Evolutionary conservation across 2,113 vertebrate genomes (phyloP).

Genomic region (Thinocorus orbignyianus): DNA sequence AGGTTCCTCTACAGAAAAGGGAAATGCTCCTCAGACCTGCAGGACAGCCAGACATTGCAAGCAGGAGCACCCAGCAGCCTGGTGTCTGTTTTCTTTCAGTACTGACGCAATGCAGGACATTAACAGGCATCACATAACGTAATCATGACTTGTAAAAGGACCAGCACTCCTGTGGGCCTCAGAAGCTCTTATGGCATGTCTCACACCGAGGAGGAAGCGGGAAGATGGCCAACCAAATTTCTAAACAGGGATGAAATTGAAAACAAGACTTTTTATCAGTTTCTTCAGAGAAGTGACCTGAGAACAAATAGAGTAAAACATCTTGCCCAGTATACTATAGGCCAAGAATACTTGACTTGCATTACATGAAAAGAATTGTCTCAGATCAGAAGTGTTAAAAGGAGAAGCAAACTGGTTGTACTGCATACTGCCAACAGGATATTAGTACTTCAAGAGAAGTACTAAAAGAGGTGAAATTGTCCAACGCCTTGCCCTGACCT

Average conservation of each 20-base stretch:
- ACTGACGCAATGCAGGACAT: background rate
- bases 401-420: background rate
- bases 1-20: background rate
- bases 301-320: background rate
- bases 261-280: background rate
- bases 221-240: background rate
- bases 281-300: background rate
- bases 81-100: background rate
- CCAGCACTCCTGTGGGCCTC: background rate
- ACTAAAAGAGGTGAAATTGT: background rate
- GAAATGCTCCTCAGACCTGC: background rate
- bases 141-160: background rate
- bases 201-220: background rate
- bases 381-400: background rate
- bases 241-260: background rate
- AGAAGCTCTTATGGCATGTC: rapidly evolving
- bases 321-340: background rate
- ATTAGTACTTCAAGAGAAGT: background rate
- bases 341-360: background rate
- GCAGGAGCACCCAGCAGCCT: background rate
- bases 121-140: rapidly evolving
- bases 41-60: rapidly evolving
- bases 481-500: background rate
- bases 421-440: background rate
- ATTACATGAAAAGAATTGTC: background rate